Conservation (phyloP, 2,888 invertebrate genomes). For the Apoda limacodes region DNA sequence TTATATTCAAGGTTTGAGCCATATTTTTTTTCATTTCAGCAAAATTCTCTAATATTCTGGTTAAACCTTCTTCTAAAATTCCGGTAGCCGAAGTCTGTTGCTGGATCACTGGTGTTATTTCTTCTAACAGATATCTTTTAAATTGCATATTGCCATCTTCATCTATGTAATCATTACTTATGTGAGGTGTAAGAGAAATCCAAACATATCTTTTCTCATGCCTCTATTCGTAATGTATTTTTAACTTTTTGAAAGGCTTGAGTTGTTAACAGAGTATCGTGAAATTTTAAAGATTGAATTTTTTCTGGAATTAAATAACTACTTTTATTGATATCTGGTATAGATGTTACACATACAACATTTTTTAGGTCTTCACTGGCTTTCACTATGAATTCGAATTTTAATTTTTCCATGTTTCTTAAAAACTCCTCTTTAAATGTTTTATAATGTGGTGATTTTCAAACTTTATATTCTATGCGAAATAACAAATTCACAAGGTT, state of each 20-base stretch:
- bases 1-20: slow-evolving; percentile 8
- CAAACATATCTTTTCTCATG: slow-evolving; percentile 20
- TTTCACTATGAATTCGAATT: slow-evolving; percentile 16
- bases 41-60: slow-evolving; percentile 15
- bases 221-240: slow-evolving; percentile 14
- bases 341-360: slow-evolving; percentile 19
- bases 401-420: slow-evolving; percentile 16
- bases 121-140: slow-evolving; percentile 16
- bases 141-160: slow-evolving; percentile 22
- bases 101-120: slow-evolving; percentile 5
- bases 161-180: slow-evolving; percentile 12
- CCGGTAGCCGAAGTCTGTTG: no score
- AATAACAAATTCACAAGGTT: no score
- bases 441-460: no score
- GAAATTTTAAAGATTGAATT: slow-evolving; percentile 14
- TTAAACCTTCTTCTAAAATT: slow-evolving; percentile 5
- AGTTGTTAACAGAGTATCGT: slow-evolving; percentile 12
- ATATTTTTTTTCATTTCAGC: slow-evolving; percentile 12
- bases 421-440: no score
- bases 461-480: no score
- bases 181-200: slow-evolving; percentile 16
- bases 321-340: slow-evolving; percentile 12
- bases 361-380: slow-evolving; percentile 18
- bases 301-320: slow-evolving; percentile 16
- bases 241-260: slow-evolving; percentile 16